A percentile compares a stretch with the other conserved stretches of the same genome.
These are phyloP conservation scores for Esox masquinongy DNA, from an alignment of 2,797 vertebrate species.

Conservation along the genomic window DNA sequence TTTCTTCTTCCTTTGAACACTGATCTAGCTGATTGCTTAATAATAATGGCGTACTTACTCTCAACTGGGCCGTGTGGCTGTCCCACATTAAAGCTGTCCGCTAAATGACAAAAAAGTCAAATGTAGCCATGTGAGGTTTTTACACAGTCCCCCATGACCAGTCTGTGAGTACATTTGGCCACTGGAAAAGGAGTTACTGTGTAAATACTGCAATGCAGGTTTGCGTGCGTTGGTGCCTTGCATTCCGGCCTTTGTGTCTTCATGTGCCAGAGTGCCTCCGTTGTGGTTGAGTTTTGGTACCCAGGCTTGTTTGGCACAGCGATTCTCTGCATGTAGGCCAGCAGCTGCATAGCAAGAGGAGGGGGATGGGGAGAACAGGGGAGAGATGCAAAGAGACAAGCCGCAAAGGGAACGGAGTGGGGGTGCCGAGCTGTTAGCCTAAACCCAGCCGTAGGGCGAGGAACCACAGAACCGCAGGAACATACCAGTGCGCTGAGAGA, in stretches of 20 bases:
- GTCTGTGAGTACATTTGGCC: neutral
- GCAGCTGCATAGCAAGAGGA: constrained; percentile 20
- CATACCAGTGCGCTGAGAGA: constrained; percentile 21
- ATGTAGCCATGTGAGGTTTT: too few species aligned
- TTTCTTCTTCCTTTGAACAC: too few species aligned
- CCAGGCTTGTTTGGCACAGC: constrained; percentile 25
- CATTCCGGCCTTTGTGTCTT: constrained; percentile 17
- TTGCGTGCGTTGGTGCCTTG: constrained; percentile 13
- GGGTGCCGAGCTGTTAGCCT: constrained; percentile 62
- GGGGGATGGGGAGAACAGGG: constrained; percentile 36
- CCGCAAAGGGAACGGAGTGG: constrained; percentile 62
- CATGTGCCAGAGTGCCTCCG: constrained; percentile 44
- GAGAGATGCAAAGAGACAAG: constrained; percentile 76
- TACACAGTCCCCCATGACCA: neutral
- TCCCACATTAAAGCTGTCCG: too few species aligned
- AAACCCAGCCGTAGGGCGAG: constrained; percentile 67
- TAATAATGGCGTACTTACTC: too few species aligned
- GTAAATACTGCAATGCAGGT: neutral
- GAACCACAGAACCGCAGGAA: constrained; percentile 54
- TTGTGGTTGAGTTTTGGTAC: constrained; percentile 49
- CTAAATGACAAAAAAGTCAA: too few species aligned
- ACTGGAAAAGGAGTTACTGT: neutral
- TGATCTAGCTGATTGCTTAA: too few species aligned
- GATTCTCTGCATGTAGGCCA: constrained; percentile 39
- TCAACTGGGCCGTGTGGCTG: too few species aligned